Evolutionary conservation across 2,888 invertebrate species (phyloP).

Genomic region (Diaphora mendica): DNA sequence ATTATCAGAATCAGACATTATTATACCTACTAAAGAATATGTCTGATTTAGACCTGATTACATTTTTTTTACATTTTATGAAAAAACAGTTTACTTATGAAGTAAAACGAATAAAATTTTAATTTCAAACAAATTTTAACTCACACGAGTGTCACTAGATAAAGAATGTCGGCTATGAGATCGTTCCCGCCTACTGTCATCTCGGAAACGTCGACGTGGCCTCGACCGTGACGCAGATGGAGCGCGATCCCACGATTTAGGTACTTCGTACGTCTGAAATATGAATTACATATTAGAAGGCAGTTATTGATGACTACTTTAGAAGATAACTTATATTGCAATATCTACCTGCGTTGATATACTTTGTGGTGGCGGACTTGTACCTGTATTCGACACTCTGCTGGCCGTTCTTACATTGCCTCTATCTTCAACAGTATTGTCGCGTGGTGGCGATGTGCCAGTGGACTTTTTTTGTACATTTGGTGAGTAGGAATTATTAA

Average conservation of each 20-base stretch:
- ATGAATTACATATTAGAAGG: not conserved
- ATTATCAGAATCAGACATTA: not conserved
- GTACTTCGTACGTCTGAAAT: conserved; percentile 82
- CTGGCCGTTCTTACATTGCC: conserved; percentile 56
- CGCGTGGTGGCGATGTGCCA: conserved; percentile 83
- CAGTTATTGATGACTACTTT: not conserved
- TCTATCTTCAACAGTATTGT: conserved; percentile 49
- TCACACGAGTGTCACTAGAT: conserved; percentile 89
- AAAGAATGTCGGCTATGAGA: conserved; percentile 89
- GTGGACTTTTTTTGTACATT: conserved; percentile 75
- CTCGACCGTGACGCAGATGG: conserved; percentile 69
- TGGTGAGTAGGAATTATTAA: conserved; percentile 63
- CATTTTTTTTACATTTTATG: not conserved
- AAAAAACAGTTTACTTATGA: not conserved
- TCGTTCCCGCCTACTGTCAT: conserved; percentile 82
- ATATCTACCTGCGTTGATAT: conserved; percentile 91
- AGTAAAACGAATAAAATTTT: not conserved
- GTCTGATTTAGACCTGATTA: not conserved
- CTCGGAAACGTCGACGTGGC: conserved; percentile 73
- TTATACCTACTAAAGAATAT: not conserved
- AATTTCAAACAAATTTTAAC: conserved; percentile 28
- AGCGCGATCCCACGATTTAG: conserved; percentile 70
- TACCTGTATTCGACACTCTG: conserved; percentile 89
- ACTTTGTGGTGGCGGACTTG: conserved; percentile 94
- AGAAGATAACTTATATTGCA: not conserved